Percentiles rank a stretch among this genome's conserved stretches.
Evolutionary conservation across 2,113 vertebrate species (phyloP).

Genomic region (Mixornis gularis): DNA sequence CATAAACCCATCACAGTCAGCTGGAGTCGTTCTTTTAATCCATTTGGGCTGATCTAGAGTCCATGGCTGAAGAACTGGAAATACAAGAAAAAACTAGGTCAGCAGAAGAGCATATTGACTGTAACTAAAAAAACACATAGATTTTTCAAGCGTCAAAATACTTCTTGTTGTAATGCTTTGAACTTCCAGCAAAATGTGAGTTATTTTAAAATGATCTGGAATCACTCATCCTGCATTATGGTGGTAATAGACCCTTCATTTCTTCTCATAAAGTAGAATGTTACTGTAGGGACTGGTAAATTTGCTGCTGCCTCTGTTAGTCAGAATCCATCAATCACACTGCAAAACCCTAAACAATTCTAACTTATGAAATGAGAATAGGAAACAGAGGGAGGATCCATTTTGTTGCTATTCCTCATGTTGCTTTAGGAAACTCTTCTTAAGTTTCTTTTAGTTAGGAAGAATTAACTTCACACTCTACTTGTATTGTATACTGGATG

Average conservation of each 20-base stretch:
- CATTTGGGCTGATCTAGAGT: background rate
- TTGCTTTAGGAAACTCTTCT: background rate
- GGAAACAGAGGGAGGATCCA: background rate
- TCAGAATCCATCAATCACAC: constrained; percentile 7
- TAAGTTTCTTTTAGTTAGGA: background rate
- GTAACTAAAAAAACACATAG: background rate
- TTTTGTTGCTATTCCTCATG: background rate
- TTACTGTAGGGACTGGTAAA: background rate
- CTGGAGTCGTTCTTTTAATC: background rate
- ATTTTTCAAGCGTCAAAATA: constrained; percentile 21
- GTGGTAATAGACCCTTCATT: background rate
- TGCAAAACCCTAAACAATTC: background rate
- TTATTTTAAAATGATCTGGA: constrained; percentile 16
- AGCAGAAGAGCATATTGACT: background rate
- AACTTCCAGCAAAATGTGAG: background rate
- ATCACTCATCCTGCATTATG: background rate
- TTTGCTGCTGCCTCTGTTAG: background rate
- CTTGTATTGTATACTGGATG: background rate
- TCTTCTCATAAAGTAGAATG: background rate
- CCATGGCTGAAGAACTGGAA: background rate
- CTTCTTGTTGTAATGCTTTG: background rate
- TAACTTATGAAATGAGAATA: background rate
- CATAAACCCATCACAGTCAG: background rate
- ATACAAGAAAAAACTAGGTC: background rate
- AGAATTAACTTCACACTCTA: background rate